Base-by-base conservation (phyloP, 2,113 vertebrate species). In the Chauna torquata region DNA sequence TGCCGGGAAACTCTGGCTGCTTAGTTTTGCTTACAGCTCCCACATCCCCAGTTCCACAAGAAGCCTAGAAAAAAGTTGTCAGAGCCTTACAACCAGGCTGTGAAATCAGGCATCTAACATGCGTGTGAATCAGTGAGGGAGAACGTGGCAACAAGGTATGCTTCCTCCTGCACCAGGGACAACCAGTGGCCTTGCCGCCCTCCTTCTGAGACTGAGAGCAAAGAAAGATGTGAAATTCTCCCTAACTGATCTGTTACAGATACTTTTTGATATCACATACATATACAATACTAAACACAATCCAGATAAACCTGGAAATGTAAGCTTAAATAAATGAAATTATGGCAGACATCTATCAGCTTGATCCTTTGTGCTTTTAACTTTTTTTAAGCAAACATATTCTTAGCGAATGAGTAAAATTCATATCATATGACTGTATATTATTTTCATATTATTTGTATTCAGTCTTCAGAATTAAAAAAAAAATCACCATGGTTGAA, bases 141-240 rank as follows among this genome's bases (percentile, higher is more conserved):
- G 36, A 86, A 27, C 4, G 20, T 49, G 34, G 13, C 62, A 90
- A 54, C 36, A 49, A 70, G 12, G n/a, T 20, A 47, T 5, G 28
- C 16, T 38, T 69, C 47, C 47, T 68, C 44, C 65, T 5, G 2
- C 3, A 0, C 30, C 47, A 75, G 38, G 44, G 14, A 38, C 0
- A 2, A 28, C 34, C 44, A 52, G 28, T 27, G 16, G 3, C 59
- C 25, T 61, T 62, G 18, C 5, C 28, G 6, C 36, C 45, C 4
- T 16, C 17, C n/a, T 64, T 34, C 66, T n/a, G 16, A 90, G n/a
- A 9, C 70, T 30, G 13, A 71, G 7, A 38, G 32, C 25, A 52
- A 57, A 40, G 28, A 72, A 47, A 57, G 16, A 71, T 12, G 44
- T 36, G 62, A 52, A 89, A 50, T 3, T 11, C 12, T 16, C 36